These are phyloP conservation scores for Drosophila hamatofila DNA, from an alignment of 2,888 invertebrate genomes.

Conservation along the genomic window DNA sequence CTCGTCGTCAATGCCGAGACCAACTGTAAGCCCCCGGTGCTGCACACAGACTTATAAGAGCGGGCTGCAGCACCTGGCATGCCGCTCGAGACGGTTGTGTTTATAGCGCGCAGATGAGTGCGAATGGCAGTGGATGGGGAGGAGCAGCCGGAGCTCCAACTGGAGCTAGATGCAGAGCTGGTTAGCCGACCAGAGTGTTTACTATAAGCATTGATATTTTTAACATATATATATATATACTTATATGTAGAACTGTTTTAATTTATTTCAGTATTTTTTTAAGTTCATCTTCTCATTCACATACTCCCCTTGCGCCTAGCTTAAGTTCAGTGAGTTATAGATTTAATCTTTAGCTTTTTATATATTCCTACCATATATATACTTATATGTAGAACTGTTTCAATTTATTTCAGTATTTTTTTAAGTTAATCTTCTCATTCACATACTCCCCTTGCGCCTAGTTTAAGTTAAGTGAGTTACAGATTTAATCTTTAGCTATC, in stretches of 20 bases:
- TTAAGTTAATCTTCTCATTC: constrained; percentile 4
- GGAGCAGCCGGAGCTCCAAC: background rate
- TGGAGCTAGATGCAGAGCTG: constrained; percentile 34
- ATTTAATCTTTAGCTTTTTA: too few species aligned
- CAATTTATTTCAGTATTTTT: background rate
- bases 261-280: background rate
- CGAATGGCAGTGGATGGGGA: constrained; percentile 12
- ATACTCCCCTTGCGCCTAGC: constrained; percentile 15
- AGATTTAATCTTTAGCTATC: constrained; percentile 48
- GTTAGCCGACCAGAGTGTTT: constrained; percentile 50
- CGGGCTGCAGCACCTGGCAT: constrained; percentile 49
- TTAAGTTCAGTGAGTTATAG: background rate
- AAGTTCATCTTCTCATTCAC: constrained; percentile 5
- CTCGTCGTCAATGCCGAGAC: constrained; percentile 65
- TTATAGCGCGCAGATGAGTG: constrained; percentile 68
- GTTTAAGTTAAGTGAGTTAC: constrained; percentile 1
- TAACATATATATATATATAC: background rate
- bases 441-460: constrained; percentile 17
- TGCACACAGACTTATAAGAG: constrained; percentile 84
- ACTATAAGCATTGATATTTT: constrained; percentile 51
- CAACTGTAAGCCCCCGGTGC: constrained; percentile 76
- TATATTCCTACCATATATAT: too few species aligned
- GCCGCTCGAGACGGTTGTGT: constrained; percentile 72
- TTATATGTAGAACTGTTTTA: background rate
- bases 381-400: background rate